Conservation (phyloP, 2,888 invertebrate genomes). For the Gisinianus flammeolus region DNA sequence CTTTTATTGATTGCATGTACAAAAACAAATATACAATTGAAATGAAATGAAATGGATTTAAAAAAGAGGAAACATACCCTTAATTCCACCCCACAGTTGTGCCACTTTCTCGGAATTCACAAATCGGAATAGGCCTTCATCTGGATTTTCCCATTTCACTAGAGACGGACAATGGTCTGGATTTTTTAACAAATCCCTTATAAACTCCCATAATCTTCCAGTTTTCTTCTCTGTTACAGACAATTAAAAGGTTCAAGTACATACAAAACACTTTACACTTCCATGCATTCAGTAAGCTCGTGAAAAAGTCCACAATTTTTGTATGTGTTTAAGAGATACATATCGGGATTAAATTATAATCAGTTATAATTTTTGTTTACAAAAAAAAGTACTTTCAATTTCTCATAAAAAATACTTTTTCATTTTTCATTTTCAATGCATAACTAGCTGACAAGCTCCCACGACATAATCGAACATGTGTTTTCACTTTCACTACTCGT, state of each 20-base stretch:
- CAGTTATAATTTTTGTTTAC: not conserved
- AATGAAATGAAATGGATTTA: not conserved
- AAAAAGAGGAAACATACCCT: conserved; percentile 64
- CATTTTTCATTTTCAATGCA: too few relatives aligned
- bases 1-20: too few relatives aligned
- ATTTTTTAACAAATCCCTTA: conserved; percentile 78
- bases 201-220: conserved; percentile 78
- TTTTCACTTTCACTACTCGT: too few relatives aligned
- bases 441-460: too few relatives aligned
- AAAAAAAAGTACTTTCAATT: too few relatives aligned
- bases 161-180: conserved; percentile 78
- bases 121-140: conserved; percentile 84
- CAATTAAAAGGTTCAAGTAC: not conserved
- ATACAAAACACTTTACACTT: too few relatives aligned
- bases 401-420: too few relatives aligned
- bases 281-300: too few relatives aligned
- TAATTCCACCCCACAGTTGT: conserved; percentile 82
- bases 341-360: not conserved
- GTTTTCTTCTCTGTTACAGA: conserved; percentile 61
- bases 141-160: conserved; percentile 86
- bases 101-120: conserved; percentile 86
- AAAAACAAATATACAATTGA: too few relatives aligned
- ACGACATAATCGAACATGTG: too few relatives aligned
- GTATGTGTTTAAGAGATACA: too few relatives aligned
- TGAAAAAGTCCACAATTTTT: too few relatives aligned